Conservation (phyloP, 2,797 vertebrate genomes). For the Lepus townsendii region DNA sequence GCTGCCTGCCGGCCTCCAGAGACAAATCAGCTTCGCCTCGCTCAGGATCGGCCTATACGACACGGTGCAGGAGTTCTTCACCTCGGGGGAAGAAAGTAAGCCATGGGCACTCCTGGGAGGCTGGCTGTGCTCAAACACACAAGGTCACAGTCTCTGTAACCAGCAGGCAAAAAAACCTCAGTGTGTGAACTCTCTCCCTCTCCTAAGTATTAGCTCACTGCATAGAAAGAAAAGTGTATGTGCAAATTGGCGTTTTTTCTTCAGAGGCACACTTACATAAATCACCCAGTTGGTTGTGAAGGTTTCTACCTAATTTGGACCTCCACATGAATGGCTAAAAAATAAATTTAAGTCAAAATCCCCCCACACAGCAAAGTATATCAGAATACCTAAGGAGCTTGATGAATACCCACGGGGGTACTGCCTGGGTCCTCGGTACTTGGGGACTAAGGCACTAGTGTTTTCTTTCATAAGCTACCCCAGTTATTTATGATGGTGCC, state of each 20-base stretch:
- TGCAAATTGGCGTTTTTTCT: background rate
- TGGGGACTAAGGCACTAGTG: background rate
- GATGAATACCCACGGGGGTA: background rate
- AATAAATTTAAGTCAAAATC: background rate
- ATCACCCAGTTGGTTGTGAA: background rate
- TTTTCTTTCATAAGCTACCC: background rate
- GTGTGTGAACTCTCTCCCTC: background rate
- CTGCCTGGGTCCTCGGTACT: background rate
- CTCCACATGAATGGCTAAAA: background rate
- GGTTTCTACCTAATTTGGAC: background rate
- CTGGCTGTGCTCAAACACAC: background rate
- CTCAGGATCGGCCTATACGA: constrained; percentile 94
- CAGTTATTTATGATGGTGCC: background rate
- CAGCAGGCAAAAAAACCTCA: background rate
- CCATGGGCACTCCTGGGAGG: fast-evolving
- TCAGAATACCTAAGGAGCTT: background rate
- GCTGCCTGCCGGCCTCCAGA: constrained; percentile 93
- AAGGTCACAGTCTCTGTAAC: background rate
- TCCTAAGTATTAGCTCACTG: background rate
- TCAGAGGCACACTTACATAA: background rate
- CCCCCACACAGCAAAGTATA: background rate
- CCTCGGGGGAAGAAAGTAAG: constrained; percentile 91
- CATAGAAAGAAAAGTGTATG: background rate
- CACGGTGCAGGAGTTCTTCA: constrained; percentile 92
- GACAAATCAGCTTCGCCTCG: constrained; percentile 94